Base-by-base conservation (phyloP, 2,797 vertebrate species). In the Coregonus suidteri region DNA sequence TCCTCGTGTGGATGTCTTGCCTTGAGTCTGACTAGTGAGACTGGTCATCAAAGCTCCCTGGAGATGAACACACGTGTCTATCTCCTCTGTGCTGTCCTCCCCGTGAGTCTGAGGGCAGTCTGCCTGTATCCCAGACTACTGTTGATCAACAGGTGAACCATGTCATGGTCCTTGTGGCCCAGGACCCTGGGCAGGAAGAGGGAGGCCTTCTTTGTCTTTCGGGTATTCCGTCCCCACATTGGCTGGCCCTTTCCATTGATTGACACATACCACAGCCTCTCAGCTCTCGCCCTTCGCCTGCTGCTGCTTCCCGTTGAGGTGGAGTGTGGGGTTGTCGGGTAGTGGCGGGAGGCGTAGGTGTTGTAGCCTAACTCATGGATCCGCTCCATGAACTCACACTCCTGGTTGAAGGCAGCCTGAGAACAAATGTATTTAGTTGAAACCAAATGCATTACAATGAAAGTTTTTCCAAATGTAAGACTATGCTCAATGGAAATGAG, bases 301-400 rank as follows among this genome's bases (percentile, higher is more conserved):
- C 73, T 71, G 41, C 89, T 41, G 0, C 84, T 64, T 1, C 87
- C 93, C 75, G 15, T 88, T 34, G 76, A 68, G 6, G 82, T 82
- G 7, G 88, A 88, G 71, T 96, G 95, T 66, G 95, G 93, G 0
- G 96, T 96, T 47, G 93, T 68, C 31, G 15, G 92, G 87, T 97
- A 96, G 85, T 95, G 93, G 4, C 95, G 95, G 0, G 98, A 99
- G 0, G 98, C 96, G 0, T 99, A 99, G 0, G 98, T 99, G 90
- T 98, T 99, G 84, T 99, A 99, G 5, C 98, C 98, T 81, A 99
- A 73, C 81, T 99, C 98, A 0, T 98, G 97, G 86, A 99, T 98
- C 59, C 98, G 93, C 92, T 99, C 98, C 88, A 98, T 95, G 0
- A 99, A 99, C 91, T 99, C 97, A n/a, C 98, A 99, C 85, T 99